Conservation (phyloP, 2,113 vertebrate genomes). For the Petroica traversi region DNA sequence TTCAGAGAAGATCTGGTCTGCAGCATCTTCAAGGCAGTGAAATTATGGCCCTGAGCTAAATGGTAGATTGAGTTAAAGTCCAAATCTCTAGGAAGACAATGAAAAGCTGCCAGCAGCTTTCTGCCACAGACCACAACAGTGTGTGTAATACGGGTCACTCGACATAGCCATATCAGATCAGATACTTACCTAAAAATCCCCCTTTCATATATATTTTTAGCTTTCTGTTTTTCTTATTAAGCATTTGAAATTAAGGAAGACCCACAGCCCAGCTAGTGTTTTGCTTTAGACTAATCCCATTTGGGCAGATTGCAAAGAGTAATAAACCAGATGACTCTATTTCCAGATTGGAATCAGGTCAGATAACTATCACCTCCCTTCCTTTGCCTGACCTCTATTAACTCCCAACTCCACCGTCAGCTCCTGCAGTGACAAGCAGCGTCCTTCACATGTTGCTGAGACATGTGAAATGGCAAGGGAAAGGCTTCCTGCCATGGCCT, state of each 20-base stretch:
- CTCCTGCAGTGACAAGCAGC: background rate
- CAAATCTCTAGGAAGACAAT: background rate
- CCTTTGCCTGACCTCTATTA: slow-evolving; percentile 11
- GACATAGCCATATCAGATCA: background rate
- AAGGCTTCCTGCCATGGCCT: background rate
- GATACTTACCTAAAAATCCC: background rate
- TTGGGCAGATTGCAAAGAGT: background rate
- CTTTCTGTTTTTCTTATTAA: background rate
- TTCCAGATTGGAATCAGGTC: slow-evolving; percentile 3
- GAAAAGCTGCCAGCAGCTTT: background rate
- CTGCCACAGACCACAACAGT: background rate
- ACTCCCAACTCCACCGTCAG: background rate
- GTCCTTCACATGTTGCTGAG: slow-evolving; percentile 60
- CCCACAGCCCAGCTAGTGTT: background rate
- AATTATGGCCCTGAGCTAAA: background rate
- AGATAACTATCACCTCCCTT: slow-evolving; percentile 7
- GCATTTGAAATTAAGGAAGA: background rate
- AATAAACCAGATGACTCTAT: background rate
- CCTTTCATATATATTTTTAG: background rate
- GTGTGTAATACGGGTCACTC: background rate
- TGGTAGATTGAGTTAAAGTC: background rate
- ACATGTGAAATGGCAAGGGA: background rate
- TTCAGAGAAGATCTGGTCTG: background rate
- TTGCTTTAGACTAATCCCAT: background rate
- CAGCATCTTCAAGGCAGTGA: background rate